phyloP scores from a whole-genome alignment of 2,113 vertebrate species.

The Podilymbus podiceps region DNA sequence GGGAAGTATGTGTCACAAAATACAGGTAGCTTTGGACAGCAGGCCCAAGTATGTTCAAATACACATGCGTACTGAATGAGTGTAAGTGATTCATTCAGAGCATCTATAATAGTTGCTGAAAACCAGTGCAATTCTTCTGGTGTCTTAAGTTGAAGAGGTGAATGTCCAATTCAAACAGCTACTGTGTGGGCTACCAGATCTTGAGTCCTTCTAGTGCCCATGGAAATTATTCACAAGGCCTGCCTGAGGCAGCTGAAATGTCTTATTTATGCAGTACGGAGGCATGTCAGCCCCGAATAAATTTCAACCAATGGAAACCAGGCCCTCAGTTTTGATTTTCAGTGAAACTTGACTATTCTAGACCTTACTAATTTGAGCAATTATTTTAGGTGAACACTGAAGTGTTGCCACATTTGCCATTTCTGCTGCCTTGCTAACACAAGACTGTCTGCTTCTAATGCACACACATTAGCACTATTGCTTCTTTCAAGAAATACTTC shows the following conservation, averaged over 20 bases:
- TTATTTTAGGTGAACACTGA: not conserved
- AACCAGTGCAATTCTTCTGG: not conserved
- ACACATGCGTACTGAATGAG: fast-evolving
- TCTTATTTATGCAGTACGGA: not conserved
- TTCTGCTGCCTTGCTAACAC: not conserved
- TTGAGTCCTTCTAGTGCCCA: fast-evolving
- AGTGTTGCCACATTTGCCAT: not conserved
- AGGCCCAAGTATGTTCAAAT: not conserved
- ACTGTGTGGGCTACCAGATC: not conserved
- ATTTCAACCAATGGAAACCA: too few species aligned
- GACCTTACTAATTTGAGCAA: not conserved
- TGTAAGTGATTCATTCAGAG: not conserved
- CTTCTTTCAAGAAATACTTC: not conserved
- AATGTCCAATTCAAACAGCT: not conserved
- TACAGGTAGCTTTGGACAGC: not conserved
- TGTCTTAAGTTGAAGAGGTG: not conserved
- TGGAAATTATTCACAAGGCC: not conserved
- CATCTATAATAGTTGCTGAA: not conserved
- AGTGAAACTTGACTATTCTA: not conserved
- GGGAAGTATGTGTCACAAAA: not conserved
- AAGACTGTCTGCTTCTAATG: not conserved
- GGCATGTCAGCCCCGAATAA: not conserved
- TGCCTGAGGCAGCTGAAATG: not conserved
- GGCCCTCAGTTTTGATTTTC: not conserved
- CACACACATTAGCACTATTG: not conserved